A percentile compares a stretch with the other conserved stretches of the same genome.
phyloP scores from a whole-genome alignment of 2,797 vertebrate genomes.

The Lepus townsendii region DNA sequence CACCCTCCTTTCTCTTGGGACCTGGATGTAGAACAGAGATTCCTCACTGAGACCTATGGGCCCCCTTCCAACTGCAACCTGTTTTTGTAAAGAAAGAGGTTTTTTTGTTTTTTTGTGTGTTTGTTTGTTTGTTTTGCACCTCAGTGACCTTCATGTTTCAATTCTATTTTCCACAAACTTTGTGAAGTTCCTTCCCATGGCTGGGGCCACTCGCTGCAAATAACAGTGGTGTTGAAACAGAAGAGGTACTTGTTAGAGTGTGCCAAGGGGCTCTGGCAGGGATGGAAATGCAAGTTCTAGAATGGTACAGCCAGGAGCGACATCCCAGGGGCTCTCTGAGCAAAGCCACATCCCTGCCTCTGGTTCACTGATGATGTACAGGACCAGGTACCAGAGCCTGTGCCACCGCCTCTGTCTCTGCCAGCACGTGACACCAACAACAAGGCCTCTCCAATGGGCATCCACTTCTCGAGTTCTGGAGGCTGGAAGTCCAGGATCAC shows the following conservation, averaged over 20 bases:
- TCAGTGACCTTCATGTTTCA: too few species aligned
- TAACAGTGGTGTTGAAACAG: not conserved
- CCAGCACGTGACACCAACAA: not conserved
- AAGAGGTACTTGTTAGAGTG: not conserved
- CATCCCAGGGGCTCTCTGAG: too few species aligned
- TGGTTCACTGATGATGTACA: not conserved
- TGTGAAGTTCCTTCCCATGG: too few species aligned
- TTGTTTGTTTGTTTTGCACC: not conserved
- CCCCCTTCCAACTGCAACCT: not conserved
- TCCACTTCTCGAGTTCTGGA: not conserved
- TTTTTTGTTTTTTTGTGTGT: too few species aligned
- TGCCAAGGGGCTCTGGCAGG: not conserved
- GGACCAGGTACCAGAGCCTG: not conserved
- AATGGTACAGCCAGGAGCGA: too few species aligned
- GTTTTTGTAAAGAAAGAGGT: not conserved
- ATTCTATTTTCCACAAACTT: too few species aligned
- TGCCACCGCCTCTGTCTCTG: not conserved
- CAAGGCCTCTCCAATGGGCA: not conserved
- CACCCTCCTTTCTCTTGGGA: not conserved
- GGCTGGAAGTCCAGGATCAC: too few species aligned
- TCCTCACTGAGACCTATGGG: not conserved
- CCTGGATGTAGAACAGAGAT: not conserved
- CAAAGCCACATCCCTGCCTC: too few species aligned
- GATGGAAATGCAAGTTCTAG: not conserved
- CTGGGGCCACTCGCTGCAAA: not conserved